Evolutionary conservation across 1,140 invertebrate genomes (phyloP).

Genomic region (Euwallacea fornicatus): DNA sequence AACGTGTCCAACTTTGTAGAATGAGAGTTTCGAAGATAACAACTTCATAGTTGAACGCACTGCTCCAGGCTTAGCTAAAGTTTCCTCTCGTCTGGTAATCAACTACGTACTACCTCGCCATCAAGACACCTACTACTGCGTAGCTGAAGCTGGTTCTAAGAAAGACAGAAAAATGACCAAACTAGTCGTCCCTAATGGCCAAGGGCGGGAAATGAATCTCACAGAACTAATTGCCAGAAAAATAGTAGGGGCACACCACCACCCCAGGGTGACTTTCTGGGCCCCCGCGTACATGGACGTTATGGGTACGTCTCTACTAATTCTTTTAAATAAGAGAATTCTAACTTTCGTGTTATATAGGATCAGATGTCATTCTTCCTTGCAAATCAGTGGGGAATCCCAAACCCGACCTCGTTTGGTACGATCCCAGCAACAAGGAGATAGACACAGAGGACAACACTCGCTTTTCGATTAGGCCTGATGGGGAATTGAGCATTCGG

Average conservation of each 20-base stretch:
- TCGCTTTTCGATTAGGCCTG: constrained; percentile 59
- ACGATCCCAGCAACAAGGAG: constrained; percentile 59
- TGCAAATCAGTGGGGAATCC: constrained; percentile 70
- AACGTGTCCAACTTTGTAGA: constrained; percentile 36
- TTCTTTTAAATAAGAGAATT: neutral
- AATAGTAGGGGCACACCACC: constrained; percentile 54
- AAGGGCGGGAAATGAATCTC: constrained; percentile 44
- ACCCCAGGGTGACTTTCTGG: constrained; percentile 59
- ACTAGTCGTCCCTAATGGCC: constrained; percentile 53
- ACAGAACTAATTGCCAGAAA: constrained; percentile 49
- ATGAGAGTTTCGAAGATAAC: constrained; percentile 54
- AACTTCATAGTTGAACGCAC: constrained; percentile 56
- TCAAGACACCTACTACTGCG: constrained; percentile 69
- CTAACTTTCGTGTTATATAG: constrained; percentile 44
- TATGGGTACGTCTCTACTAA: constrained; percentile 47
- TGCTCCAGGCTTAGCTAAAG: constrained; percentile 58
- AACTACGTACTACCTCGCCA: constrained; percentile 62
- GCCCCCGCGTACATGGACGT: constrained; percentile 59
- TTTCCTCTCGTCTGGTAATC: constrained; percentile 67
- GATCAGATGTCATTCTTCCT: constrained; percentile 66
- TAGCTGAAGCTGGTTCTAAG: constrained; percentile 65
- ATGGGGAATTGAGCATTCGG: constrained; percentile 73
- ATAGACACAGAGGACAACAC: constrained; percentile 56
- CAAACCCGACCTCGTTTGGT: constrained; percentile 67
- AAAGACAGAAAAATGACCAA: constrained; percentile 58